These are phyloP conservation scores for Pelodiscus sinensis DNA, from an alignment of 2,113 vertebrate genomes.

Conservation along the genomic window DNA sequence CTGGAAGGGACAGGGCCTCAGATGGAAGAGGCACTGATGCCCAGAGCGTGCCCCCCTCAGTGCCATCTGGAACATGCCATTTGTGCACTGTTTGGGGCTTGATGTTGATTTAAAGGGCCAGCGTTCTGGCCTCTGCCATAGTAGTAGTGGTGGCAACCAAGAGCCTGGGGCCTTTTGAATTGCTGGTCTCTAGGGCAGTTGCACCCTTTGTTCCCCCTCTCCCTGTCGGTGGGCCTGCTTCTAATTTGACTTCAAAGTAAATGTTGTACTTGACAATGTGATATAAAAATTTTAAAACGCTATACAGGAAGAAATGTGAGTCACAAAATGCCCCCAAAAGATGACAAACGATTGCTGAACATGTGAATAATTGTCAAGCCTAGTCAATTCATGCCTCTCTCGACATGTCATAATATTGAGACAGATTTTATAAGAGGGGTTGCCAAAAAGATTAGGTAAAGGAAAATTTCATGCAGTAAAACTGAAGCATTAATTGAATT, in stretches of 20 bases:
- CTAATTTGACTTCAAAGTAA: neutral
- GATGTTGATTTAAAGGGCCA: too few relatives aligned
- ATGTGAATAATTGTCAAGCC: neutral
- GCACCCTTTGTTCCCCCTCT: too few relatives aligned
- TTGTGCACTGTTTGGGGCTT: too few relatives aligned
- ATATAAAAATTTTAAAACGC: neutral
- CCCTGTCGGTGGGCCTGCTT: neutral
- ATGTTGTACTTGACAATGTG: neutral
- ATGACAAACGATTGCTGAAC: neutral
- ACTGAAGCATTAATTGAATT: neutral
- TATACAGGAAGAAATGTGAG: neutral
- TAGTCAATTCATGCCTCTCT: neutral
- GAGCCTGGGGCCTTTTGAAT: too few relatives aligned
- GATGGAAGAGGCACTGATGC: too few relatives aligned
- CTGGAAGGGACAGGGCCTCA: too few relatives aligned
- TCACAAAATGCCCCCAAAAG: neutral
- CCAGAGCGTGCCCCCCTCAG: too few relatives aligned
- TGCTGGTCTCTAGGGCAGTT: too few relatives aligned
- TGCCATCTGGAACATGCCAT: too few relatives aligned
- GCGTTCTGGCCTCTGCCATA: too few relatives aligned
- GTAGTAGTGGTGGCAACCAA: too few relatives aligned
- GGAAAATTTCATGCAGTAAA: neutral
- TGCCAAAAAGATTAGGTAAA: neutral
- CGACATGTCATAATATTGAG: neutral
- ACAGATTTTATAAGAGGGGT: neutral